Evolutionary conservation across 2,113 vertebrate species (phyloP).

Genomic region (Indicator indicator): DNA sequence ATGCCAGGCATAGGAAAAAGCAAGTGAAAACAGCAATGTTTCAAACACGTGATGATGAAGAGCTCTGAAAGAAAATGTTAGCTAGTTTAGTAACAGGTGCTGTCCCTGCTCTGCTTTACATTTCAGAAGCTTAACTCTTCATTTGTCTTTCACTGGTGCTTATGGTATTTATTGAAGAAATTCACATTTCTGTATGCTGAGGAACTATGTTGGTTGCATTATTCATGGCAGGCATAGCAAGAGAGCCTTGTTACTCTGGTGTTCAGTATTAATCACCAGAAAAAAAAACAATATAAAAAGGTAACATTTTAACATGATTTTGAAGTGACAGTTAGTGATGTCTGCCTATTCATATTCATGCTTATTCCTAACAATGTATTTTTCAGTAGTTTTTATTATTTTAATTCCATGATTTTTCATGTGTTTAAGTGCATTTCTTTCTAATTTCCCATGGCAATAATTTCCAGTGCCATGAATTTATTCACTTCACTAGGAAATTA

Average conservation of each 20-base stretch:
- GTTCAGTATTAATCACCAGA: not conserved
- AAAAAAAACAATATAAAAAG: not conserved
- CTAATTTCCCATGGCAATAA: not conserved
- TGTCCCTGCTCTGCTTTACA: slow-evolving; percentile 30
- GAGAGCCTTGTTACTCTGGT: not conserved
- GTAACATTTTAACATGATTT: not conserved
- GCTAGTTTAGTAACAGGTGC: slow-evolving; percentile 57
- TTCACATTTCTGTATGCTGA: not conserved
- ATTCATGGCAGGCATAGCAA: not conserved
- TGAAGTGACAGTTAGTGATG: not conserved
- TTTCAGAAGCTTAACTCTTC: slow-evolving; percentile 50
- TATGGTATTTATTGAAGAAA: not conserved
- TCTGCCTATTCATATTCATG: not conserved
- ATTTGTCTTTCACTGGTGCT: slow-evolving; percentile 16
- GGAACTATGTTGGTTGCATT: not conserved
- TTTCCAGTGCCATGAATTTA: not conserved
- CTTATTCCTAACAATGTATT: not conserved
- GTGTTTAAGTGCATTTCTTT: not conserved
- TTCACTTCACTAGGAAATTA: not conserved
- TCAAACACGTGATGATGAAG: slow-evolving; percentile 29
- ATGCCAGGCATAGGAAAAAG: slow-evolving; percentile 55
- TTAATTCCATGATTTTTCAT: not conserved
- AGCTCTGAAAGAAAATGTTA: slow-evolving; percentile 54
- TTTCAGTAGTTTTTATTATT: slow-evolving; percentile 28
- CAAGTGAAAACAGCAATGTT: slow-evolving; percentile 52